A percentile compares a stretch with the other conserved stretches of the same genome.
Evolutionary conservation across 2,797 vertebrate species (phyloP).

Genomic region (Hozukius guyotensis): DNA sequence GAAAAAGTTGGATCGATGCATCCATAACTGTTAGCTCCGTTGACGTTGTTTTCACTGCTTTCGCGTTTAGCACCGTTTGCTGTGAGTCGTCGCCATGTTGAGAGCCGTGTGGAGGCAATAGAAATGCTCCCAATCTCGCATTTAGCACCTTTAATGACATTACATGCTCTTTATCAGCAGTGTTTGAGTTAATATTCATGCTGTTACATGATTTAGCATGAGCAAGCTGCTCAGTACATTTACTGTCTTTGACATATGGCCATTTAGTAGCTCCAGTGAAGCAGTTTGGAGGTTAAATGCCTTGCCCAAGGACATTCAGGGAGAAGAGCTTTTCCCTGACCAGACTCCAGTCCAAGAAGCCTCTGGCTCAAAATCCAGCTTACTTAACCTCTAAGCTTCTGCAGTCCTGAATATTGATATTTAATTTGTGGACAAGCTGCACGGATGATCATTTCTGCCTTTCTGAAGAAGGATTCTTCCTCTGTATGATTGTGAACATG

Average conservation of each 20-base stretch:
- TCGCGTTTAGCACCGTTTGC: accelerated
- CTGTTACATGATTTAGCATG: neutral
- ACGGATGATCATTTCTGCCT: slow-evolving; percentile 1
- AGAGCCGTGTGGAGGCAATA: too few species aligned
- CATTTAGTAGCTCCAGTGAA: slow-evolving; percentile 12
- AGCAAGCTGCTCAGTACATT: neutral
- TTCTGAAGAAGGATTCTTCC: slow-evolving; percentile 4
- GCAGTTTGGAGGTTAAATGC: slow-evolving; percentile 37
- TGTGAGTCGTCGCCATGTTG: too few species aligned
- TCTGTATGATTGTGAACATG: slow-evolving; percentile 23
- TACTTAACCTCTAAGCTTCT: slow-evolving; percentile 22
- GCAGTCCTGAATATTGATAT: slow-evolving; percentile 26
- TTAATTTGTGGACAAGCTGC: slow-evolving; percentile 20
- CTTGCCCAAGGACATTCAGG: slow-evolving; percentile 11
- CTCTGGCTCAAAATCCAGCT: slow-evolving; percentile 10
- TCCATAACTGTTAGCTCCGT: too few species aligned
- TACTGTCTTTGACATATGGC: neutral
- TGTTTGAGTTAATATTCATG: neutral
- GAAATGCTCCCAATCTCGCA: too few species aligned
- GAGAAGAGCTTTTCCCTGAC: neutral
- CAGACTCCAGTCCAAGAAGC: slow-evolving; percentile 7
- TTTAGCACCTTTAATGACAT: neutral
- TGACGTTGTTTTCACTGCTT: too few species aligned
- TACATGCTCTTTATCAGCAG: neutral
- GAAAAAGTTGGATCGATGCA: too few species aligned